Conservation (phyloP, 2,797 vertebrate species). For the Phrynocephalus vlangalii region DNA sequence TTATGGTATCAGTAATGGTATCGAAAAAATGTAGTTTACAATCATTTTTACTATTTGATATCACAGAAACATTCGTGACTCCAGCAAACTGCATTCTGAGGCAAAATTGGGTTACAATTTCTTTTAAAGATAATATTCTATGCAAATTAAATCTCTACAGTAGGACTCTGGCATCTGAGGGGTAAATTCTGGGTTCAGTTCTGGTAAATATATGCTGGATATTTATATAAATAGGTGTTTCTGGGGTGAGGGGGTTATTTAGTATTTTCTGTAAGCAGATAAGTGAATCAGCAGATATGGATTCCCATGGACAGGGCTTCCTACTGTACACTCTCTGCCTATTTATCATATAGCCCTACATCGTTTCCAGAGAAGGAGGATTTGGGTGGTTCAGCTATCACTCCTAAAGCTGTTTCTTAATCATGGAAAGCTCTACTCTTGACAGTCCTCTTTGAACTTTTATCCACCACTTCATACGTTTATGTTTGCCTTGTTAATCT, state of each 20-base stretch:
- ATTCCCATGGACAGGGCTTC: too few relatives aligned
- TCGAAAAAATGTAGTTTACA: constrained; percentile 83
- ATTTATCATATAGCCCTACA: not conserved
- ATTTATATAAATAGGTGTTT: too few relatives aligned
- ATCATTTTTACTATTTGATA: constrained; percentile 86
- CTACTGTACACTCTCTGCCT: not conserved
- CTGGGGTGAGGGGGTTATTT: too few relatives aligned
- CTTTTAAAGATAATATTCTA: not conserved
- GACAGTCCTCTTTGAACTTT: not conserved
- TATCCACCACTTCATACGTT: not conserved
- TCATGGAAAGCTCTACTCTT: not conserved
- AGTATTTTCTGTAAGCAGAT: too few relatives aligned
- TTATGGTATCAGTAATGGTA: constrained; percentile 73
- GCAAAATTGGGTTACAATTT: not conserved
- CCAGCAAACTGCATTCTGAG: not conserved
- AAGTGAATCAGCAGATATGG: too few relatives aligned
- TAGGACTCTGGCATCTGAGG: too few relatives aligned
- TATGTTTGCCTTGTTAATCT: not conserved
- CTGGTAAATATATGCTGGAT: too few relatives aligned
- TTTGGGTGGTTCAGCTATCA: not conserved
- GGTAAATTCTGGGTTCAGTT: too few relatives aligned
- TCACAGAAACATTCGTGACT: constrained; percentile 11
- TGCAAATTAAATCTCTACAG: not conserved
- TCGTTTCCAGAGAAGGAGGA: not conserved
- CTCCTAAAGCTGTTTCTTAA: not conserved